Base-by-base conservation (phyloP, 2,888 invertebrate genomes). In the Cephus spinipes region DNA sequence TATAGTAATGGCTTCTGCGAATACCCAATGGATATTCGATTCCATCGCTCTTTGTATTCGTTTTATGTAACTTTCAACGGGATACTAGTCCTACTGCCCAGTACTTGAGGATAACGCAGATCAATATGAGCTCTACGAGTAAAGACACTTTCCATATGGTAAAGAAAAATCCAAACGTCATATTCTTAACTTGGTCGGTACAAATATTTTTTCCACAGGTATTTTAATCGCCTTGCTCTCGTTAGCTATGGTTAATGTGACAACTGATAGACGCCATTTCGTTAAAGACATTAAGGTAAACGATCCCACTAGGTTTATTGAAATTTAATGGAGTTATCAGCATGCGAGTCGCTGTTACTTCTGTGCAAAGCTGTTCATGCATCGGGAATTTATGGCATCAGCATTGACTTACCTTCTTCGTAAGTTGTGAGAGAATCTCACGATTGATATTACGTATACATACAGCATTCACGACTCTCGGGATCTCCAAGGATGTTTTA, bases 241-340 rank as follows among this genome's bases (percentile, higher is more conserved):
- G 9, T 55, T 55, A 55, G 23, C 23, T 9, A 2, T 2, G 55
- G 9, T 9, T 55, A 23, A 55, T 1, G 23, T 55, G 55, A 55
- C 2, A 55, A 23, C 23, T 23, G 15, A 55, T 55, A 55, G 55
- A 55, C 23, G 55, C 55, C 23, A 23, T 55, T 55, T 55, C 23
- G 23, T 55, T 55, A 23, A 2, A 9, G 55, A 23, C 55, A 23
- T 55, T 55, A 55, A 55, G 55, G 55, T 55, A 55, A 55, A 55
- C 9, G 55, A 55, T 55, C 23, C 23, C 9, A 23, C 69, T 33
- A 76, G 73, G 80, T 82, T 81, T 82, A 83, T 83, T 82, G 79
- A 81, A 80, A 83, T 82, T 83, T 83, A 83, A 83, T 83, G 81
- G 83, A 83, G 83, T 82, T 83, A 83, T 83, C 83, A 79, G 73